These are phyloP conservation scores for Anthonomus grandis DNA, from an alignment of 1,140 invertebrate genomes.

Conservation along the genomic window DNA sequence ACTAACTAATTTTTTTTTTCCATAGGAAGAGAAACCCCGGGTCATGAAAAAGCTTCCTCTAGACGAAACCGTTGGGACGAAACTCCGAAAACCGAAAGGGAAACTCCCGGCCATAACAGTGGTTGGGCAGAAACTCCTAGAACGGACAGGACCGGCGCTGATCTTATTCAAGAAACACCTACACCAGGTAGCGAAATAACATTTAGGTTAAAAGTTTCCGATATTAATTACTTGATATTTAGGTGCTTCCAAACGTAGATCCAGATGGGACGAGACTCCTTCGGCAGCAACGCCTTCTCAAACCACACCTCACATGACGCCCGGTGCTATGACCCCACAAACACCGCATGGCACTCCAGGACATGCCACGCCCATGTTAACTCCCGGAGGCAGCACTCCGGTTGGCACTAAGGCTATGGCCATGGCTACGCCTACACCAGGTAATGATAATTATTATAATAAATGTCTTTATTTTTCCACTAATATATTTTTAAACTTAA, in stretches of 20 bases:
- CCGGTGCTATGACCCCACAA: slow-evolving; percentile 70
- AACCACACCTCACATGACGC: slow-evolving; percentile 63
- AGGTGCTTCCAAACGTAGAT: slow-evolving; percentile 66
- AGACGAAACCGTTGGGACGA: slow-evolving; percentile 98
- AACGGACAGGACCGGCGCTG: slow-evolving; percentile 78
- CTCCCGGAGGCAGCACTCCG: slow-evolving; percentile 82
- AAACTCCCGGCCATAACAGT: slow-evolving; percentile 90
- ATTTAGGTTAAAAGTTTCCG: neutral
- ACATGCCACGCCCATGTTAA: slow-evolving; percentile 63
- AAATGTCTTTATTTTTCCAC: neutral
- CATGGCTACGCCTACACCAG: slow-evolving; percentile 95
- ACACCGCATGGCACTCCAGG: slow-evolving; percentile 66
- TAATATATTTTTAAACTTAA: neutral
- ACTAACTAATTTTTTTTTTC: no score
- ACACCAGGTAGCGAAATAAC: slow-evolving; percentile 65
- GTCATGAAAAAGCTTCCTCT: slow-evolving; percentile 75
- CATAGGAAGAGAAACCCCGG: slow-evolving; percentile 75
- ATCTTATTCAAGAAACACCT: slow-evolving; percentile 85
- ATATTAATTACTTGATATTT: neutral
- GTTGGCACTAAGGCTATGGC: slow-evolving; percentile 96
- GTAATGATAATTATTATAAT: no score
- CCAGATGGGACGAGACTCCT: slow-evolving; percentile 98
- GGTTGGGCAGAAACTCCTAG: slow-evolving; percentile 98
- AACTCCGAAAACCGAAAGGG: slow-evolving; percentile 95
- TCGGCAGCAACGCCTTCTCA: slow-evolving; percentile 64